Base-by-base conservation (phyloP, 2,888 invertebrate species). In the Cyclophora punctaria region DNA sequence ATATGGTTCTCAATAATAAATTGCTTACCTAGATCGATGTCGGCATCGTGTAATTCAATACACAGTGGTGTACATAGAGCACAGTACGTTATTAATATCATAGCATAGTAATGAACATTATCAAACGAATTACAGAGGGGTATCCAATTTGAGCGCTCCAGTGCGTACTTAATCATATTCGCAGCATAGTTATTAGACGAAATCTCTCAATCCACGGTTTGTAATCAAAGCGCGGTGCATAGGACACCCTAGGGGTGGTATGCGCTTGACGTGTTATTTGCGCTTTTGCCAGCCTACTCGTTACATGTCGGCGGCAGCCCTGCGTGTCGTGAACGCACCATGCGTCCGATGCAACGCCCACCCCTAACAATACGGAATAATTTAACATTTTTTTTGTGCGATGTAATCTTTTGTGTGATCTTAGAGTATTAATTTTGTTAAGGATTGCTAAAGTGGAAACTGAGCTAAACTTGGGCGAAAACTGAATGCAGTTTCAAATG, bases 241-340 rank as follows among this genome's bases (percentile, higher is more conserved):
- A 20, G 20, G 64, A 64, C 53, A 52, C 55, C 51, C 52, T 55
- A 56, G 55, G 59, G 61, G 55, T 61, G 62, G 60, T 83, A 77
- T 85, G 85, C 73, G 70, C 67, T 63, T 76, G 84, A 80, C 81
- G 73, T 81, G 75, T 80, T 71, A 82, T 83, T 84, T 84, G 81
- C 70, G 75, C 80, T 79, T 81, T 77, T 82, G 71, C 71, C 73
- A 80, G 76, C 80, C 80, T 73, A 74, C 78, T 73, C 73, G 70
- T 76, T 79, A 73, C 50, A 59, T 50, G 43, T 50, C 48, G 49
- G 48, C 53, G 53, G 41, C 41, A 37, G 43, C 7, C 20, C n/a
- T 5, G 34, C 37, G 45, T 48, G 45, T 46, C 48, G 37, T 5
- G 20, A 35, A 34, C 4, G 45, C 5, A 5, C 37, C 37, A 37